Conservation (phyloP, 1,140 invertebrate genomes). For the Ditylenchus dipsaci region DNA sequence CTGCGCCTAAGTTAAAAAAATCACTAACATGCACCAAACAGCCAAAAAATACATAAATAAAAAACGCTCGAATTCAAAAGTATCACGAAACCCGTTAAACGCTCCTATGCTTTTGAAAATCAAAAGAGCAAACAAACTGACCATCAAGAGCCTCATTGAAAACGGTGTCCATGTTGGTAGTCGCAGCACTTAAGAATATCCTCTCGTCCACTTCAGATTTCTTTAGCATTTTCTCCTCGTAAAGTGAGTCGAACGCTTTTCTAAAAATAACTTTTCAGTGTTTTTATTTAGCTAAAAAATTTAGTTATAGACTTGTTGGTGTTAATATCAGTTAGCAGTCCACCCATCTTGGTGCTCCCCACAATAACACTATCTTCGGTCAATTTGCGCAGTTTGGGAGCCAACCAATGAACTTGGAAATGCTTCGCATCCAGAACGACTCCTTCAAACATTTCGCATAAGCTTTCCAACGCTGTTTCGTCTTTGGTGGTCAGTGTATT, state of each 20-base stretch:
- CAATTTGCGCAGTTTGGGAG: slow-evolving; percentile 73
- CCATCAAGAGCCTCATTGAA: slow-evolving; percentile 61
- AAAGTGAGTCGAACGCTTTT: slow-evolving; percentile 67
- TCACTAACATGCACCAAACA: too few species aligned
- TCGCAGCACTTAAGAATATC: slow-evolving; percentile 69
- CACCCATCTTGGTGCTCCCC: background rate
- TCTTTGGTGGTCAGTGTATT: background rate
- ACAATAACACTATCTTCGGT: slow-evolving; percentile 63
- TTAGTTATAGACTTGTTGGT: slow-evolving; percentile 22
- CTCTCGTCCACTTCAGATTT: slow-evolving; percentile 92
- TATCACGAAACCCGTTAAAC: background rate
- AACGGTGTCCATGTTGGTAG: slow-evolving; percentile 68
- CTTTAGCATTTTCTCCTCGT: slow-evolving; percentile 83
- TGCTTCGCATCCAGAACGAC: slow-evolving; percentile 78
- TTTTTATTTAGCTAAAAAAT: slow-evolving; percentile 4
- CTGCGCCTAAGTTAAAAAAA: too few species aligned
- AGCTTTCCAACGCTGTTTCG: slow-evolving; percentile 60
- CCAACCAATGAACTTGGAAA: slow-evolving; percentile 83
- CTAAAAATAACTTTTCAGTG: slow-evolving; percentile 22
- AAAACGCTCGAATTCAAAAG: background rate
- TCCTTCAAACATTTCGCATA: slow-evolving; percentile 76
- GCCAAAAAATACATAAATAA: background rate
- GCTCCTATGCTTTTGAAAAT: slow-evolving; percentile 3
- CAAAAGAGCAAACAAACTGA: slow-evolving; percentile 10
- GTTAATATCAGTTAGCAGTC: slow-evolving; percentile 13